Percentiles rank a stretch among this genome's conserved stretches.
These are phyloP conservation scores for Hermetia illucens DNA, from an alignment of 1,140 invertebrate genomes.

Conservation along the genomic window DNA sequence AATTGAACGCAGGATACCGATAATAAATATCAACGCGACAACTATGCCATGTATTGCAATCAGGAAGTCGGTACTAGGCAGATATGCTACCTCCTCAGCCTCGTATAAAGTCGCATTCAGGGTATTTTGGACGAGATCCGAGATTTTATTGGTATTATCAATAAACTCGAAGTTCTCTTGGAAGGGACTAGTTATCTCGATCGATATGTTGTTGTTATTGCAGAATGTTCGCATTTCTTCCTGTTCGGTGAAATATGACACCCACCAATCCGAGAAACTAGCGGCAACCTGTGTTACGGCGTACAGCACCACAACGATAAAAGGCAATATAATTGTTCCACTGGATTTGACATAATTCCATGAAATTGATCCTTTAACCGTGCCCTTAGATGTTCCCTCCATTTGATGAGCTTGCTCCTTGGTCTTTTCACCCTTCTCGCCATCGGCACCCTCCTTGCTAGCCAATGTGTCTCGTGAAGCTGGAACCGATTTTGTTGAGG, in stretches of 20 bases:
- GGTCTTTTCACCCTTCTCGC: conserved; percentile 6
- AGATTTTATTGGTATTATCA: neutral
- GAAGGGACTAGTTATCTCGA: neutral
- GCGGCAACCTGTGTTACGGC: conserved; percentile 32
- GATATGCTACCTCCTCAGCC: neutral
- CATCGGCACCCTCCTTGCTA: no score
- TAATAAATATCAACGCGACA: conserved; percentile 31
- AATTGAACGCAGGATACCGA: conserved; percentile 15
- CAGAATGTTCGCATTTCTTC: conserved; percentile 2
- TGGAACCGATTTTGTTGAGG: neutral
- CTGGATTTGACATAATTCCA: conserved; percentile 10
- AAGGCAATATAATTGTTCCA: conserved; percentile 25
- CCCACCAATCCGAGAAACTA: conserved; percentile 43
- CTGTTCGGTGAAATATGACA: conserved; percentile 31
- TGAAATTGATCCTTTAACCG: conserved; percentile 9
- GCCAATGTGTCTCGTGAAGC: neutral
- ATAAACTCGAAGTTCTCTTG: no score
- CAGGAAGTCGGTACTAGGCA: conserved; percentile 15
- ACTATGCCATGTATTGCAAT: conserved; percentile 37
- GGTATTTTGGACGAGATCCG: neutral
- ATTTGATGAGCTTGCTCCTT: conserved; percentile 1
- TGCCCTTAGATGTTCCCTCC: conserved; percentile 6
- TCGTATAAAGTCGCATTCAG: neutral
- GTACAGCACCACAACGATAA: conserved; percentile 27
- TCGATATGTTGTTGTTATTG: neutral